Percentiles rank a stretch among this genome's conserved stretches.
Evolutionary conservation across 2,888 invertebrate species (phyloP).

Genomic region (Archips crataeganus): DNA sequence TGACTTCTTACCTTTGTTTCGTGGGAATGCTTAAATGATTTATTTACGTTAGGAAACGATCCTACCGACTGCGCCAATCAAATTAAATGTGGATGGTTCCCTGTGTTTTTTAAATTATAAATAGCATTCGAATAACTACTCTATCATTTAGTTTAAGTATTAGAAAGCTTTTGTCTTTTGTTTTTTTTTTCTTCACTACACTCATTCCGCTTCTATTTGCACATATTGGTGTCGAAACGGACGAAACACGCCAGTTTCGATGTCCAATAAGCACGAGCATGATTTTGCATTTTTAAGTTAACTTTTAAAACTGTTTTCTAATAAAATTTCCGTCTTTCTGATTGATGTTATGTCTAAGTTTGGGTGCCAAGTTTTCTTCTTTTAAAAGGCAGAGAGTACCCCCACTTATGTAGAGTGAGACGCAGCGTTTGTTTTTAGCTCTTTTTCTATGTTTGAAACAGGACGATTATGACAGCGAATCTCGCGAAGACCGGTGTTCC

Average conservation of each 20-base stretch:
- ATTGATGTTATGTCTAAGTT: neutral
- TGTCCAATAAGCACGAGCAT: conserved; percentile 35
- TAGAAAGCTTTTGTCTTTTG: conserved; percentile 72
- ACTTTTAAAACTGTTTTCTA: conserved; percentile 18
- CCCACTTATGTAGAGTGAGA: no score
- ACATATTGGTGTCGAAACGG: conserved; percentile 30
- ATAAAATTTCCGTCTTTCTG: neutral
- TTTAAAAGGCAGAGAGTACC: no score
- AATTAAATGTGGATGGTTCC: no score
- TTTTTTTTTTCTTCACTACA: conserved; percentile 54
- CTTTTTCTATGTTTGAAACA: no score
- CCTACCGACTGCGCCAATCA: conserved; percentile 13
- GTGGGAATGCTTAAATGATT: no score
- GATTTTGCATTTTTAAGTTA: conserved; percentile 34
- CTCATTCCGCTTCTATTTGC: conserved; percentile 44
- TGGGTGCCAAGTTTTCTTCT: no score
- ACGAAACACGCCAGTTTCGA: conserved; percentile 6
- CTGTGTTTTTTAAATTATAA: neutral
- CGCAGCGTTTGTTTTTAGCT: no score
- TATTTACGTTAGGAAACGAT: neutral
- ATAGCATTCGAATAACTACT: conserved; percentile 27
- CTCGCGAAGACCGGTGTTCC: no score
- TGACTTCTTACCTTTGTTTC: no score
- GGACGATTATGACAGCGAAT: no score
- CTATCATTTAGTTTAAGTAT: conserved; percentile 47